These are phyloP conservation scores for Mantis religiosa DNA, from an alignment of 2,888 invertebrate species.

Conservation along the genomic window DNA sequence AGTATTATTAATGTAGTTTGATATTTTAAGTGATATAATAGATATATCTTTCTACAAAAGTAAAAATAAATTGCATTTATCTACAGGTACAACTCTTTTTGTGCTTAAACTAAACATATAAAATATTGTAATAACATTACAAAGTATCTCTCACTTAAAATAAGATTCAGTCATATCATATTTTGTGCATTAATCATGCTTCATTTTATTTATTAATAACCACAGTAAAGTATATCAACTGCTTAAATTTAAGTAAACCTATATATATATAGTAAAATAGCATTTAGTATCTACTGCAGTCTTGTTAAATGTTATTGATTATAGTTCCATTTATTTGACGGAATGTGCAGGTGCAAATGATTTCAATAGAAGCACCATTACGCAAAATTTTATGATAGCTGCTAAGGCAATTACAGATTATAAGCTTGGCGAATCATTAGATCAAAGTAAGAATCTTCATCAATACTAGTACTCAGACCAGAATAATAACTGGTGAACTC, in stretches of 20 bases:
- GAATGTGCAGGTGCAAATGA: background rate
- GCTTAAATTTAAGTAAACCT: too few species aligned
- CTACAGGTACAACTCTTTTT: too few species aligned
- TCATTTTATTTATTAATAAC: background rate
- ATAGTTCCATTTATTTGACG: background rate
- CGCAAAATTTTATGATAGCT: background rate
- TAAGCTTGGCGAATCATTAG: conserved; percentile 91
- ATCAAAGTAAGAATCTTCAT: conserved; percentile 91
- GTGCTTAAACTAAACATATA: background rate
- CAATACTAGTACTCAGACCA: conserved; percentile 90
- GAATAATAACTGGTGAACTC: conserved; percentile 93
- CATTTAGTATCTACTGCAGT: too few species aligned
- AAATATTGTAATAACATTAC: too few species aligned
- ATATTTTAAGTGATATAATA: too few species aligned
- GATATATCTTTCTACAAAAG: too few species aligned
- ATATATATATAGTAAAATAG: too few species aligned
- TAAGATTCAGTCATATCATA: too few species aligned
- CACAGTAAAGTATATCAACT: background rate
- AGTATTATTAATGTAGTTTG: too few species aligned
- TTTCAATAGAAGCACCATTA: background rate
- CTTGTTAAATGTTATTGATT: too few species aligned
- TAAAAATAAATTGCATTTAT: background rate
- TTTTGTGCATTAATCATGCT: too few species aligned
- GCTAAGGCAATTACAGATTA: conserved; percentile 61
- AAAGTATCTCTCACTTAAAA: too few species aligned